Base-by-base conservation (phyloP, 2,113 vertebrate genomes). In the Lota lota region DNA sequence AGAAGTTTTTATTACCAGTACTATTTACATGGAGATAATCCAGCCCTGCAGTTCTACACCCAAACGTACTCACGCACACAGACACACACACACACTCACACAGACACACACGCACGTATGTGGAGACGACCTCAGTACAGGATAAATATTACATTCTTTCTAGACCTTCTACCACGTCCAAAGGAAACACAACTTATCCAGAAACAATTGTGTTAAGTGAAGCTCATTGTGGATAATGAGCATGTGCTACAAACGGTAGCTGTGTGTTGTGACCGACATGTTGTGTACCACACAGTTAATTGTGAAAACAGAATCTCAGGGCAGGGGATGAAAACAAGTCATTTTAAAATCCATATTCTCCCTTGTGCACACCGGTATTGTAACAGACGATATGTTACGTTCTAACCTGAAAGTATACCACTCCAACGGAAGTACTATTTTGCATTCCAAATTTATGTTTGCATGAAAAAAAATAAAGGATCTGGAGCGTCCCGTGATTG, bases 11-110 rank as follows among this genome's bases (percentile, higher is more conserved):
- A 90, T 91, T 90, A 87, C 76, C 88, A 87, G 85, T 85, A 77
- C 89, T 93, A 92, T 94, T 90, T 93, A 94, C 92, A 93, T 86
- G 69, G 84, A 90, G 88, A 93, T 92, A 88, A 90, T 88, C 92
- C 80, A 84, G 68, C 61, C 82, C 79, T 56, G 4, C 22, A 61
- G 65, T 64, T 63, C 60, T 47, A 6, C 15, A 17, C 36, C 50
- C 61, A 67, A 68, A 73, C 61, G 57, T 63, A 56, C 19, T 22
- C 60, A 40, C 21, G 22, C 21, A 22, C 21, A 92, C 92, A 92
- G 93, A 93, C 93, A 20, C 65, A 40, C 69, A 68, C 51, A 69
- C 54, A 20, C 66, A 61, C 33, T 4, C 66, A 50, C n/a, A 22
- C 66, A 21, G 28, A 61, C 47, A 53, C 36, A 47, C 40, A 47